Conservation (phyloP, 2,113 vertebrate species). For the Penelope pileata region DNA sequence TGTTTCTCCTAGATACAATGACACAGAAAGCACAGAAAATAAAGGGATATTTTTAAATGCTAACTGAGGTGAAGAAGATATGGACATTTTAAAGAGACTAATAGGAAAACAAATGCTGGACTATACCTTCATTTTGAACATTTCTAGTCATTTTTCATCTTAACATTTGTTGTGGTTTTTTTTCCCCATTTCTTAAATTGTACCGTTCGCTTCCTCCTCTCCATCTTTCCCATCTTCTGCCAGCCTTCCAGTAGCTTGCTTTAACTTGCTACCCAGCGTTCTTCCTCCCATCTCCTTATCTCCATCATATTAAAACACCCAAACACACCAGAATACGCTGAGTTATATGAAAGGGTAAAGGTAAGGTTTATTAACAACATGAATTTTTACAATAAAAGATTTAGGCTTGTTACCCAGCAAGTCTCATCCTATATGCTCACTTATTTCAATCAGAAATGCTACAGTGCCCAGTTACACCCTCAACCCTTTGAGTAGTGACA, state of each 20-base stretch:
- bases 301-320: neutral
- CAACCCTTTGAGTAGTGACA: neutral
- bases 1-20: neutral
- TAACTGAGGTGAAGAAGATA: neutral
- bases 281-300: neutral
- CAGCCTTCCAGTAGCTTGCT: neutral
- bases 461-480: neutral
- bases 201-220: neutral
- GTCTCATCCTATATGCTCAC: neutral
- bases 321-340: neutral
- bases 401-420: neutral
- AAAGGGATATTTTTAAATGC: neutral
- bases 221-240: neutral
- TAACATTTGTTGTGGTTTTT: neutral
- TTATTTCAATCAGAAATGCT: neutral
- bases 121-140: neutral
- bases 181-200: neutral
- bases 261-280: neutral
- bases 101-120: neutral
- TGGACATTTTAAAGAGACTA: neutral
- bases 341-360: neutral
- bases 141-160: neutral
- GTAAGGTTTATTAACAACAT: neutral
- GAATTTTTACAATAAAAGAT: neutral
- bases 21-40: accelerated